Evolutionary conservation across 2,113 vertebrate species (phyloP).

Genomic region (Chaenogobius annularis): DNA sequence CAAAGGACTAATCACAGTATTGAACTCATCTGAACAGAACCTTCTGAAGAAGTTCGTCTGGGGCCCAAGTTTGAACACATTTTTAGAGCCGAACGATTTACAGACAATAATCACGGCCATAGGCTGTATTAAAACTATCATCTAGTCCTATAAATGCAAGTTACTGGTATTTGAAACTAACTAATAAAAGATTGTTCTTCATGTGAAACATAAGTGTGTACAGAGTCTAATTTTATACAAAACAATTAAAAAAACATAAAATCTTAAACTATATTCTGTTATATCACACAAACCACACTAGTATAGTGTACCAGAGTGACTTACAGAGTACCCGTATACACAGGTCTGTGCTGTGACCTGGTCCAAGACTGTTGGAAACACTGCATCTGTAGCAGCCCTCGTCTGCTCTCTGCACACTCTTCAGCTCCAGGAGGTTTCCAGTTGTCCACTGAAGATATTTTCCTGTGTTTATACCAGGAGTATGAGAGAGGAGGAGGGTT

Average conservation of each 20-base stretch:
- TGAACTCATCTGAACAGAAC: not conserved
- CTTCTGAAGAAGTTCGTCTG: not conserved
- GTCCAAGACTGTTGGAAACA: slow-evolving; percentile 19
- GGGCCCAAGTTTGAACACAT: too few relatives aligned
- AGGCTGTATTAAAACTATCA: too few relatives aligned
- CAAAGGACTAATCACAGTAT: not conserved
- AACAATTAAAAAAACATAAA: too few relatives aligned
- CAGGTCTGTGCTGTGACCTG: not conserved
- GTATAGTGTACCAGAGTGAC: slow-evolving; percentile 28
- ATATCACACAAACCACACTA: too few relatives aligned
- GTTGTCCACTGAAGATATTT: rapidly evolving
- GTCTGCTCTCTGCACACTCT: slow-evolving; percentile 2
- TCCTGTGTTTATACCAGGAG: slow-evolving; percentile 42
- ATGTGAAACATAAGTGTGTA: too few relatives aligned
- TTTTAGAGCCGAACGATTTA: too few relatives aligned
- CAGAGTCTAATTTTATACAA: too few relatives aligned
- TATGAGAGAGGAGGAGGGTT: not conserved
- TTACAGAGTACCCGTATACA: slow-evolving; percentile 65
- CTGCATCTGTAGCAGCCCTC: slow-evolving; percentile 58
- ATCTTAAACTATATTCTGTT: too few relatives aligned
- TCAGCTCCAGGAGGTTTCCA: rapidly evolving
- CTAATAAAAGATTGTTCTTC: too few relatives aligned
- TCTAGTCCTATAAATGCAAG: too few relatives aligned
- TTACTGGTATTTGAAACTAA: too few relatives aligned
- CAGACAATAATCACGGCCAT: too few relatives aligned